Percentiles rank a stretch among this genome's conserved stretches.
phyloP scores from a whole-genome alignment of 2,797 vertebrate species.

The Gadopsis marmoratus region DNA sequence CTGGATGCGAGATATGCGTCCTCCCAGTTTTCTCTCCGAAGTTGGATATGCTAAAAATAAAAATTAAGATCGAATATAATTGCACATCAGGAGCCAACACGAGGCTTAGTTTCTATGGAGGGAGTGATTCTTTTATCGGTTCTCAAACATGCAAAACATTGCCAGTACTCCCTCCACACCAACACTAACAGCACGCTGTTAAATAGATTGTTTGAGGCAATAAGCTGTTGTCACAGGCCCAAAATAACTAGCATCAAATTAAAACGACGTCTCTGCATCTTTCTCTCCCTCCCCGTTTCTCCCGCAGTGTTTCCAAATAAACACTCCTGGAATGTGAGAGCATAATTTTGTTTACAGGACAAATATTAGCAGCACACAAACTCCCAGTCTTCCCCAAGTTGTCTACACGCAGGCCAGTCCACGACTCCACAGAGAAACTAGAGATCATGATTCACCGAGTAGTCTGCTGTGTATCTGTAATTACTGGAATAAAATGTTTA shows the following conservation, averaged over 20 bases:
- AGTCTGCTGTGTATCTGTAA: slow-evolving; percentile 3
- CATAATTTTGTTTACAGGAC: slow-evolving; percentile 39
- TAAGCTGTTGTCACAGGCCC: not conserved
- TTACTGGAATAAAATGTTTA: slow-evolving; percentile 22
- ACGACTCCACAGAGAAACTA: not conserved
- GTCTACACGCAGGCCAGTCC: not conserved
- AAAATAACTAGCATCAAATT: not conserved
- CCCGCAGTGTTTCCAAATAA: slow-evolving; percentile 2
- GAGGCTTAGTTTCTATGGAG: not conserved
- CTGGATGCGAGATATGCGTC: not conserved
- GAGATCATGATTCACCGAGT: not conserved
- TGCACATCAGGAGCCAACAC: not conserved
- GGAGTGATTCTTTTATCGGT: too few relatives aligned
- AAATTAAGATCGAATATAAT: not conserved
- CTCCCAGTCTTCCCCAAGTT: not conserved
- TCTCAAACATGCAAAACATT: not conserved
- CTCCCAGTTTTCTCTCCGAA: not conserved
- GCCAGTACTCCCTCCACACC: not conserved
- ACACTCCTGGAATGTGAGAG: slow-evolving; percentile 32
- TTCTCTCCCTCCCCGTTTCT: not conserved
- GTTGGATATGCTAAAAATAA: not conserved
- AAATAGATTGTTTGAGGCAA: not conserved
- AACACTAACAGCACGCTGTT: not conserved
- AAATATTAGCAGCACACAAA: slow-evolving; percentile 33
- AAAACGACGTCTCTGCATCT: not conserved